Percentiles rank a stretch among this genome's conserved stretches.
Conservation (phyloP, 2,888 invertebrate species). For the Caenorhabditis sinica region DNA sequence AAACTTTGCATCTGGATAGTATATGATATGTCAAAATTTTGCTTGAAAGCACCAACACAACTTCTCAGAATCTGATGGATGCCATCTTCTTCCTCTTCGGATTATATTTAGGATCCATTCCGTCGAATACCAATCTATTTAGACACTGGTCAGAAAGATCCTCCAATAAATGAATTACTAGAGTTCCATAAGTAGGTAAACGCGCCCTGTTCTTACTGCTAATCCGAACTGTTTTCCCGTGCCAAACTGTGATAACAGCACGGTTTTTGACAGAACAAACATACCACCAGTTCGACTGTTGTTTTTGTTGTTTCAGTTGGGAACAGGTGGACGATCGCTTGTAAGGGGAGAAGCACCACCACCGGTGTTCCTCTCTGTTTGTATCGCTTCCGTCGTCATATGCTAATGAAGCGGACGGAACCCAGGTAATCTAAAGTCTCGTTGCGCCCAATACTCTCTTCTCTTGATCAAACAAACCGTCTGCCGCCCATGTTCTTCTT, state of each 20-base stretch:
- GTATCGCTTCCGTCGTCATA: constrained; percentile 50
- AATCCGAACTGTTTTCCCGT: constrained; percentile 11
- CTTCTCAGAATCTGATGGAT: no score
- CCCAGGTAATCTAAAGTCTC: constrained; percentile 47
- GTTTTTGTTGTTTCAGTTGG: not conserved
- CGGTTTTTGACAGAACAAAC: constrained; percentile 60
- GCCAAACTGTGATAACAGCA: constrained; percentile 10
- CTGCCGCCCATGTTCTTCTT: constrained; percentile 56
- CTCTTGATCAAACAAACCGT: constrained; percentile 59
- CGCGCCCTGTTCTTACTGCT: no score
- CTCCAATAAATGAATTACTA: no score
- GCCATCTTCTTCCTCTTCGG: no score
- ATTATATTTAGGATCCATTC: no score
- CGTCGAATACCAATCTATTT: no score
- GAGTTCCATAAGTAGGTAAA: no score
- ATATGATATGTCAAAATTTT: no score
- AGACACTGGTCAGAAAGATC: no score
- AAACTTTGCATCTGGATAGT: no score
- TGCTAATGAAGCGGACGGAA: constrained; percentile 62
- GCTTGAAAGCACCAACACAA: no score
- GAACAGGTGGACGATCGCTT: constrained; percentile 4
- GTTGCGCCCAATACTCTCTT: constrained; percentile 31
- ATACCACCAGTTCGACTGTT: constrained; percentile 56
- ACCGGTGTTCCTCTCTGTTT: constrained; percentile 50
- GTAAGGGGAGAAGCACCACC: constrained; percentile 56